Evolutionary conservation across 2,113 vertebrate species (phyloP).

Genomic region (Notothenia coriiceps): DNA sequence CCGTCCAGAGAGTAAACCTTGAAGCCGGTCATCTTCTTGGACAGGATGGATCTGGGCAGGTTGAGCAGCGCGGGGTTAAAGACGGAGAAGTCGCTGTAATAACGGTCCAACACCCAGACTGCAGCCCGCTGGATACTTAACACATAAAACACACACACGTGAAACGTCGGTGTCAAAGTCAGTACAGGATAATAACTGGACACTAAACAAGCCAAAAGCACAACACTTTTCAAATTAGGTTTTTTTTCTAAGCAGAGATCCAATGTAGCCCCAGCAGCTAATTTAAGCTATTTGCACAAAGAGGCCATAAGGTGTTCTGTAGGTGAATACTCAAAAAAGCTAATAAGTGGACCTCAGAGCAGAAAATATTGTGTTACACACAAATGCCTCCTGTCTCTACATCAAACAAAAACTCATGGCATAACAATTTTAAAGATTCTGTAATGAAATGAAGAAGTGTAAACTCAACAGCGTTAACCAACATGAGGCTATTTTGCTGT

Average conservation of each 20-base stretch:
- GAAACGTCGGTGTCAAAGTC: not conserved
- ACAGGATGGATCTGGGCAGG: conserved; percentile 96
- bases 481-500: too few species aligned
- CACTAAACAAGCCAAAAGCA: not conserved
- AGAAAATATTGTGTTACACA: not conserved
- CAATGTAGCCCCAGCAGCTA: not conserved
- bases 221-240: not conserved
- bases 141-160: not conserved
- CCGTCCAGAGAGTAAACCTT: conserved; percentile 98
- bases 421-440: not conserved
- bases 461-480: too few species aligned
- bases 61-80: conserved; percentile 97
- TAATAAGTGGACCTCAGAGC: too few species aligned
- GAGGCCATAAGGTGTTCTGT: too few species aligned
- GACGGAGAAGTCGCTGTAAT: conserved; percentile 96
- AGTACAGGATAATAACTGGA: not conserved
- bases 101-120: conserved; percentile 96
- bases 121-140: conserved; percentile 94
- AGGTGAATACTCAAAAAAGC: too few species aligned
- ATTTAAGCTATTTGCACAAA: not conserved
- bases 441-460: too few species aligned
- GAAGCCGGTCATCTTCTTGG: conserved; percentile 98
- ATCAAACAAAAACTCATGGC: not conserved
- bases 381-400: not conserved
- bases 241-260: not conserved